A percentile compares a stretch with the other conserved stretches of the same genome.
These are phyloP conservation scores for Uromys caudimaculatus DNA, from an alignment of 2,797 vertebrate genomes.

Conservation along the genomic window DNA sequence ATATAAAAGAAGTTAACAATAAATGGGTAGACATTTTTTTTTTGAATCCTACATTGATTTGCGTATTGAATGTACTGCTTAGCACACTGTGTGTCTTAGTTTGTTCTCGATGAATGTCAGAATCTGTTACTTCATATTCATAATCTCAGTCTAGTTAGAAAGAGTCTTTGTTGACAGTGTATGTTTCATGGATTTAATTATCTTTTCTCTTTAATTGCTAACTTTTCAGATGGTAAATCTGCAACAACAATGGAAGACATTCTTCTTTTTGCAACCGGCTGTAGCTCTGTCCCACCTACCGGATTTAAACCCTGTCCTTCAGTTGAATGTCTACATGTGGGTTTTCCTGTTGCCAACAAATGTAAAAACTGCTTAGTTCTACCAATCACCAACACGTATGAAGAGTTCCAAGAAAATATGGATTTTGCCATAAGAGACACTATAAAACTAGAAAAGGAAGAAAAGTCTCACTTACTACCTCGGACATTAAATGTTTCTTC, in stretches of 20 bases:
- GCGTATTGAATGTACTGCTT: slow-evolving; percentile 19
- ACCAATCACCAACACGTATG: slow-evolving; percentile 90
- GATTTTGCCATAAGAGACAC: no score
- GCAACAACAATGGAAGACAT: slow-evolving; percentile 92
- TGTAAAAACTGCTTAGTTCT: slow-evolving; percentile 89
- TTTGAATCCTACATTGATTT: slow-evolving; percentile 42
- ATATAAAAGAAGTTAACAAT: slow-evolving; percentile 36
- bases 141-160: neutral
- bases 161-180: neutral
- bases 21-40: neutral
- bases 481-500: no score
- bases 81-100: slow-evolving; percentile 1
- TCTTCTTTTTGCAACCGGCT: slow-evolving; percentile 91
- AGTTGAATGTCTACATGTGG: slow-evolving; percentile 89
- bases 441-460: no score
- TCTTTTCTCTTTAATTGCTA: slow-evolving; percentile 29
- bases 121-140: neutral
- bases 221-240: slow-evolving; percentile 90
- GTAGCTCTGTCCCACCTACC: slow-evolving; percentile 87
- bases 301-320: slow-evolving; percentile 91
- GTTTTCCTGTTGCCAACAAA: slow-evolving; percentile 90
- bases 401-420: slow-evolving; percentile 92
- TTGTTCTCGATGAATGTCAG: neutral
- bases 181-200: slow-evolving; percentile 42
- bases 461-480: no score